These are phyloP conservation scores for Hypsopygia costalis DNA, from an alignment of 2,888 invertebrate genomes.

Conservation along the genomic window DNA sequence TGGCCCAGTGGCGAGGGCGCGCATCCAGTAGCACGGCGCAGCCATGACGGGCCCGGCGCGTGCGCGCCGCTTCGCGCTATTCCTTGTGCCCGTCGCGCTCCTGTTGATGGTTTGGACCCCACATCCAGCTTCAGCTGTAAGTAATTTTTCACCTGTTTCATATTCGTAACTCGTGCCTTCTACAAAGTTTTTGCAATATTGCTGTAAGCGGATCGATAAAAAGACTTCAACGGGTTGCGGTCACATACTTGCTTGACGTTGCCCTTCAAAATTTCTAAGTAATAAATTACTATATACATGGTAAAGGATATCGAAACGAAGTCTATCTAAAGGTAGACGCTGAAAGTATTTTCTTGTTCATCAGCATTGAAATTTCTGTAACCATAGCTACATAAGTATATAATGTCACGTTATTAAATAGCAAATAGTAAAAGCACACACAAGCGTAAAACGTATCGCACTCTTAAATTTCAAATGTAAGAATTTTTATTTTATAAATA, in stretches of 20 bases:
- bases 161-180: neutral
- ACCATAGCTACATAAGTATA: too few species aligned
- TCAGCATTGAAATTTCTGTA: too few species aligned
- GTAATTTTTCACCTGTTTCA: conserved; percentile 30
- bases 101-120: conserved; percentile 50
- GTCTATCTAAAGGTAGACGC: too few species aligned
- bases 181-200: neutral
- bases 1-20: conserved; percentile 47
- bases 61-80: conserved; percentile 60
- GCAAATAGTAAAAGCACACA: too few species aligned
- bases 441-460: too few species aligned
- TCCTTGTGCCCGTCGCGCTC: conserved; percentile 54
- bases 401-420: too few species aligned
- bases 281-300: too few species aligned
- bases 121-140: conserved; percentile 56
- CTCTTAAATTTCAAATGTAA: too few species aligned
- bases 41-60: conserved; percentile 79
- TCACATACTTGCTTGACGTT: conserved; percentile 1
- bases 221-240: conserved; percentile 42
- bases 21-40: conserved; percentile 73
- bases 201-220: conserved; percentile 16
- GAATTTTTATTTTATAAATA: too few species aligned
- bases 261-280: neutral
- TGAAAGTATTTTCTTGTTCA: too few species aligned
- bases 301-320: neutral